A percentile compares a stretch with the other conserved stretches of the same genome.
Evolutionary conservation across 1,140 invertebrate genomes (phyloP).

Genomic region (Drosophila mojavensis): DNA sequence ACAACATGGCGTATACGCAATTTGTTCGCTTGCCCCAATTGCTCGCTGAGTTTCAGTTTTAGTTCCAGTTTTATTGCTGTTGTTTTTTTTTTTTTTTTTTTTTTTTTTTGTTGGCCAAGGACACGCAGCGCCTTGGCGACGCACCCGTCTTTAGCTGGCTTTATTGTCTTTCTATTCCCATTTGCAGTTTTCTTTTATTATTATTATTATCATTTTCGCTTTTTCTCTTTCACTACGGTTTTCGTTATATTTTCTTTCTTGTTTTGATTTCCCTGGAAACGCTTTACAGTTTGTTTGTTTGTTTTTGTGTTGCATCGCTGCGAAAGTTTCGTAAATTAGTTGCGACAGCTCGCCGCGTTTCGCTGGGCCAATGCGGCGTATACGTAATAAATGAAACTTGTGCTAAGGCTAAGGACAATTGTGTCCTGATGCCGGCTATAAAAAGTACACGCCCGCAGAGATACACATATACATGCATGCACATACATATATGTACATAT

Average conservation of each 20-base stretch:
- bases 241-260: constrained; percentile 3
- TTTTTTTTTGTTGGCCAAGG: constrained; percentile 48
- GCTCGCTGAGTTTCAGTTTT: constrained; percentile 15
- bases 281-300: background rate
- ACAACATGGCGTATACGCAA: constrained; percentile 65
- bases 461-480: constrained; percentile 3
- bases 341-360: constrained; percentile 23
- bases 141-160: constrained; percentile 57
- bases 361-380: constrained; percentile 60
- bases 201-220: constrained; percentile 18
- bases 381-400: constrained; percentile 74
- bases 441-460: constrained; percentile 2
- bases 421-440: constrained; percentile 53
- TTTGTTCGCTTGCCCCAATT: constrained; percentile 63
- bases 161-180: constrained; percentile 42
- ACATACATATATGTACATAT: background rate
- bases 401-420: constrained; percentile 71
- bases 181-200: constrained; percentile 29
- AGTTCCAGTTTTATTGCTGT: constrained; percentile 2
- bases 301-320: constrained; percentile 2
- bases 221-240: background rate
- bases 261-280: constrained; percentile 55
- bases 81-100: too few relatives aligned
- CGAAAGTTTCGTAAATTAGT: constrained; percentile 38
- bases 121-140: constrained; percentile 67